These are phyloP conservation scores for Teinopalpus imperialis DNA, from an alignment of 2,888 invertebrate genomes.

Conservation along the genomic window DNA sequence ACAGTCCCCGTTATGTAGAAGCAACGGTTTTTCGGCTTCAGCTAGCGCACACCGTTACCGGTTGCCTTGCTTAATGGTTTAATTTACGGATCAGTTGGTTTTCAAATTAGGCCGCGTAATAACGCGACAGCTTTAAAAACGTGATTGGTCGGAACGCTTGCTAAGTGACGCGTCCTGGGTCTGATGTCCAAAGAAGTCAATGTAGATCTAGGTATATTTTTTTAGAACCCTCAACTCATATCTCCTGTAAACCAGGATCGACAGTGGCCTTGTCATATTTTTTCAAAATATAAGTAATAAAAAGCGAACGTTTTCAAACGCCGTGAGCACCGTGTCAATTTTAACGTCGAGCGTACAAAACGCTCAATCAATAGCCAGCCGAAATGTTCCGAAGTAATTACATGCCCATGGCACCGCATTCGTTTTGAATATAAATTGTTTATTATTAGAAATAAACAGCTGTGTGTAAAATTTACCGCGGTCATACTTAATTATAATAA, in stretches of 20 bases:
- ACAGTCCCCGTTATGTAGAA: neutral
- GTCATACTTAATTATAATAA: neutral
- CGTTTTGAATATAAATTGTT: conserved; percentile 15
- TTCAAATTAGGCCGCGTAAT: neutral
- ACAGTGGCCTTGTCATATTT: too few species aligned
- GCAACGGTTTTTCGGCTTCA: conserved; percentile 22
- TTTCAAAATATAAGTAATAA: too few species aligned
- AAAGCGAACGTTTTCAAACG: too few species aligned
- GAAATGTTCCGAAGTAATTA: conserved; percentile 8
- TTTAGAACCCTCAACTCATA: too few species aligned
- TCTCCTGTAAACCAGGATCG: too few species aligned
- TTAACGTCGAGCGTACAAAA: neutral
- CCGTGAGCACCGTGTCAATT: too few species aligned
- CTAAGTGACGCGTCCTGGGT: too few species aligned
- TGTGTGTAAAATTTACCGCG: neutral
- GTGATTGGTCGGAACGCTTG: too few species aligned
- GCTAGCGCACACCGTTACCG: conserved; percentile 5
- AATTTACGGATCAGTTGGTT: conserved; percentile 21
- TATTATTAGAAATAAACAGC: conserved; percentile 1
- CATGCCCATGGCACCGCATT: neutral
- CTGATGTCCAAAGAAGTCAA: too few species aligned
- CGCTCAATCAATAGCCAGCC: neutral
- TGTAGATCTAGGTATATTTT: too few species aligned
- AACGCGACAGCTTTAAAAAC: neutral
- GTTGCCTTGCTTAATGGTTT: conserved; percentile 5